Base-by-base conservation (phyloP, 2,888 invertebrate genomes). In the Sturmia bella region DNA sequence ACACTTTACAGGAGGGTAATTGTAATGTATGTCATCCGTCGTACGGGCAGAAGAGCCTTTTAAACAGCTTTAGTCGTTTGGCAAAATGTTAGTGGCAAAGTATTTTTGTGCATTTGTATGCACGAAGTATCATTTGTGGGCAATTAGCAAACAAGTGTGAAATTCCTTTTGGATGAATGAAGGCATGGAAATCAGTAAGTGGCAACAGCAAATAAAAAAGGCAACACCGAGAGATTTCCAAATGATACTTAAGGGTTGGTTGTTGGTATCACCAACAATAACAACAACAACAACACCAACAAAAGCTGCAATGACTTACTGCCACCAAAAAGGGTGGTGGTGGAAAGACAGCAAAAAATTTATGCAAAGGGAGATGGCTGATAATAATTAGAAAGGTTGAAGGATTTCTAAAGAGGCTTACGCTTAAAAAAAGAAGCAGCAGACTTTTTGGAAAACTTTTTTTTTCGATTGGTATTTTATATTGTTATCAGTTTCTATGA, bases 91-190 rank as follows among this genome's bases (percentile, higher is more conserved):
- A 57, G 82, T 82, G 82, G 82, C 82, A 82, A 82, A 82, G 74
- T 70, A 78, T 82, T 78, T 82, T 82, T 70, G 78, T 78, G 78
- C 77, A 83, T 84, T 84, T 83, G 83, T 83, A 83, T 84, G 83
- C 80, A 80, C 66, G 75, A 70, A 77, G 78, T 78, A 80, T 73
- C 77, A 74, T 75, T 73, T 79, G 82, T 79, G 83, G 80, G 80
- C 81, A 83, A 82, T 84, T 83, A 83, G 74, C 74, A 81, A 80
- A 80, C 79, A 79, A 81, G 84, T 84, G 84, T 84, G 84, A 84
- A 84, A 84, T 74, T 74, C 73, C 72, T 68, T 76, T 73, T 76
- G 61, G 78, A 72, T 59, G 70, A 66, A 59, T 66, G 52, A 19
- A 66, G 61, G 64, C 64, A 76, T 68, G 45, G 45, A 56, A 57